These are phyloP conservation scores for Drosophila silvestris DNA, from an alignment of 2,888 invertebrate genomes.

Conservation along the genomic window DNA sequence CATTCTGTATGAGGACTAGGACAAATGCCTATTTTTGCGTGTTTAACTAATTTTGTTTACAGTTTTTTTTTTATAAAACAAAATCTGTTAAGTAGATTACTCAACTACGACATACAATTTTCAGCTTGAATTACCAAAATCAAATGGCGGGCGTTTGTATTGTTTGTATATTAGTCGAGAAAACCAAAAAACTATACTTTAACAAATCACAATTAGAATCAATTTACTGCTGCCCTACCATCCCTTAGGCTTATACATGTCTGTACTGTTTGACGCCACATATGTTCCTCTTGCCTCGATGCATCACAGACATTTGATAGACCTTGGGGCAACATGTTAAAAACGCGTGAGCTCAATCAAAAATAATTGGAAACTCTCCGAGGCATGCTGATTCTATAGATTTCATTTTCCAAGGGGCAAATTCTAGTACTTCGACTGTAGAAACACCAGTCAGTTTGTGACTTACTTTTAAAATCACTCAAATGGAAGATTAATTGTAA, in stretches of 20 bases:
- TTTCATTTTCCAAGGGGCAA: not conserved
- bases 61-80: not conserved
- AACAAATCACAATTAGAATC: not conserved
- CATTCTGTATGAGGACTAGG: conserved; percentile 39
- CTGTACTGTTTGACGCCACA: not conserved
- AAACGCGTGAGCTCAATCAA: not conserved
- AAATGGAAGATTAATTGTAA: not conserved
- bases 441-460: not conserved
- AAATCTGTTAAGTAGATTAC: not conserved
- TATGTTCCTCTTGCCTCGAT: not conserved
- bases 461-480: not conserved
- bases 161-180: not conserved
- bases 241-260: not conserved
- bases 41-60: conserved; percentile 21
- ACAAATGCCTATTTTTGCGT: conserved; percentile 43
- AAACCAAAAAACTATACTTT: not conserved
- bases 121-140: not conserved
- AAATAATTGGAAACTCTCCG: not conserved
- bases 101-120: not conserved
- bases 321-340: not conserved
- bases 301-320: not conserved
- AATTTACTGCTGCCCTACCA: not conserved
- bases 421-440: not conserved
- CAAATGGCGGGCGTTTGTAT: not conserved
- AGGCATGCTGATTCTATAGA: not conserved